Conservation (phyloP, 2,888 invertebrate genomes). For the Calliopum simillimum region DNA sequence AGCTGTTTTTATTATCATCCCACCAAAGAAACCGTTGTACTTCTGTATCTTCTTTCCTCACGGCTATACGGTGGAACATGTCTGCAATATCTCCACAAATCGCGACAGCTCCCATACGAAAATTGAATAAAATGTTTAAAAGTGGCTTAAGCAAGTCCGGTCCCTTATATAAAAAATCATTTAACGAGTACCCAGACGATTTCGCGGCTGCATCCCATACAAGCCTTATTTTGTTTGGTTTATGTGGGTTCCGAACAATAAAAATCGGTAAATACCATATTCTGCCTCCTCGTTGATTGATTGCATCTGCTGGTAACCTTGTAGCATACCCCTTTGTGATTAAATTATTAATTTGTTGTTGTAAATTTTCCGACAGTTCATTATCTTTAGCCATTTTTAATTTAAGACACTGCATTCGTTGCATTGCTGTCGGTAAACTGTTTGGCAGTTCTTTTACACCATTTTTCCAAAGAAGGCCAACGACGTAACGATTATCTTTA, state of each 20-base stretch:
- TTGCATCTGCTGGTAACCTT: not conserved
- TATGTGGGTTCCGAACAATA: not conserved
- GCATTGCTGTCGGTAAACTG: not conserved
- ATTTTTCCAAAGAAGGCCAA: constrained; percentile 10
- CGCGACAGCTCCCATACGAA: constrained; percentile 11
- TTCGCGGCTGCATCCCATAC: constrained; percentile 23
- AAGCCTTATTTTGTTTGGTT: constrained; percentile 4
- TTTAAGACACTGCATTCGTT: too few species aligned
- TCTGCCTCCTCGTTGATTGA: not conserved
- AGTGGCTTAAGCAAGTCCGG: constrained; percentile 13
- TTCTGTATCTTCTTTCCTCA: too few species aligned
- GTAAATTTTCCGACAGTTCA: constrained; percentile 17
- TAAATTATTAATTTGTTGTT: too few species aligned
- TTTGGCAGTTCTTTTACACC: not conserved
- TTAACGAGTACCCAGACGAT: not conserved
- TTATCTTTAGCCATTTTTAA: constrained; percentile 1
- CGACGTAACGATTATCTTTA: not conserved
- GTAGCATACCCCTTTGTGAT: not conserved
- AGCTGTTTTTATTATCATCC: too few species aligned
- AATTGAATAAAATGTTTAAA: constrained; percentile 7
- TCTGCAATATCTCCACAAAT: constrained; percentile 27
- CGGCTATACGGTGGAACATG: constrained; percentile 26
- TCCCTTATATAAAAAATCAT: not conserved
- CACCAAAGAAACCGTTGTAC: too few species aligned
- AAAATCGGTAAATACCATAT: constrained; percentile 19